Evolutionary conservation across 2,888 invertebrate species (phyloP).

Genomic region (Pseudococcus longispinus): DNA sequence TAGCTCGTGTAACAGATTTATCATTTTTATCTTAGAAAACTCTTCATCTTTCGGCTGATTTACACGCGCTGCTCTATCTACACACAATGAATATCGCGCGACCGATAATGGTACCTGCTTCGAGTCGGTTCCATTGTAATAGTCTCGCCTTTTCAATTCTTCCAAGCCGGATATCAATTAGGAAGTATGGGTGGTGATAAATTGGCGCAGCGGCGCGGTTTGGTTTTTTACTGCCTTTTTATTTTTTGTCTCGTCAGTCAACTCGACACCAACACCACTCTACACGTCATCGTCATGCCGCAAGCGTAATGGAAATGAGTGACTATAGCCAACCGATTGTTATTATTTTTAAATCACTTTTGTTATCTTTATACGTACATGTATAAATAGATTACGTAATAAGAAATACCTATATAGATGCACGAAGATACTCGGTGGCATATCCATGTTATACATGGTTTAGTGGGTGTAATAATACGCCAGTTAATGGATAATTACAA

Average conservation of each 20-base stretch:
- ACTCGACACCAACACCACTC: neutral
- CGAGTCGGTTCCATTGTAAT: neutral
- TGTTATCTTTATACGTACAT: neutral
- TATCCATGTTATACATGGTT: neutral
- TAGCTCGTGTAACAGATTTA: neutral
- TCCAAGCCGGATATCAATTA: slow-evolving; percentile 4
- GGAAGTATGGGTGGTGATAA: slow-evolving; percentile 32
- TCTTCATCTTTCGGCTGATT: neutral
- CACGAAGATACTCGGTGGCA: neutral
- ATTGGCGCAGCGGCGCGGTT: neutral
- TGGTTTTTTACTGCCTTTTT: neutral
- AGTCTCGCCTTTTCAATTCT: neutral
- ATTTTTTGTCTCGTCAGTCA: neutral
- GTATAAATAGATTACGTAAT: neutral
- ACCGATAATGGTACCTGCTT: neutral
- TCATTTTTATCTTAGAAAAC: neutral
- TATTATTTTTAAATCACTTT: neutral
- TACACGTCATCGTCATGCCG: neutral
- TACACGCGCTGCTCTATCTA: neutral
- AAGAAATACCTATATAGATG: neutral
- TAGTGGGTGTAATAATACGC: slow-evolving; percentile 17
- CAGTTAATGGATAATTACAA: slow-evolving; percentile 16
- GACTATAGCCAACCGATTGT: neutral
- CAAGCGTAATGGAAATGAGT: neutral
- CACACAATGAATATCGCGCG: neutral